Evolutionary conservation across 1,140 invertebrate genomes (phyloP).

Genomic region (Caerostris darwini): DNA sequence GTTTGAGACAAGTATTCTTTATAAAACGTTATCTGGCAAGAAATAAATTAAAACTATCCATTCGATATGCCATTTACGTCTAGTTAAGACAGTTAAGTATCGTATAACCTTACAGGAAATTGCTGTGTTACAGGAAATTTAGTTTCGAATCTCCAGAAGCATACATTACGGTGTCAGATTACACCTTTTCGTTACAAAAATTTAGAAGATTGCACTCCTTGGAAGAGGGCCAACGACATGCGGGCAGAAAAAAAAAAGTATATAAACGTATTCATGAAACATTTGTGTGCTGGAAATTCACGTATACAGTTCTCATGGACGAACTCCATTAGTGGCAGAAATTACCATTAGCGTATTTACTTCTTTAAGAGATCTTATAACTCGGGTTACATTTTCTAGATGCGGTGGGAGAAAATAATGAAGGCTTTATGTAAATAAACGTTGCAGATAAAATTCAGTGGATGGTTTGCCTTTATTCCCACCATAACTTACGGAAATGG

Average conservation of each 20-base stretch:
- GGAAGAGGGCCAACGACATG: neutral
- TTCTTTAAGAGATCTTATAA: slow-evolving; percentile 10
- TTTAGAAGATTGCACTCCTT: neutral
- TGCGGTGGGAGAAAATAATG: neutral
- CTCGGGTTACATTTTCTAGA: slow-evolving; percentile 5
- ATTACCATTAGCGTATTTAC: slow-evolving; percentile 25
- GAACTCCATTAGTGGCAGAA: neutral
- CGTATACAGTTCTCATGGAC: neutral
- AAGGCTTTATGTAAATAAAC: slow-evolving; percentile 8
- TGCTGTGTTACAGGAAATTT: too few species aligned
- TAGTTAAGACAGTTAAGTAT: neutral
- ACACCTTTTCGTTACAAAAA: neutral
- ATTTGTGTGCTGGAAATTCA: neutral
- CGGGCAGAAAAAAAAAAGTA: neutral
- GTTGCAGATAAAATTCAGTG: neutral
- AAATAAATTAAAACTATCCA: neutral
- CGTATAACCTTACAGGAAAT: neutral
- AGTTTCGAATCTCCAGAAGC: neutral
- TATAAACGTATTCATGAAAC: neutral
- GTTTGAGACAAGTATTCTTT: too few species aligned
- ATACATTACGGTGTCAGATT: neutral
- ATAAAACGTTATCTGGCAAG: neutral
- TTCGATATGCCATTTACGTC: neutral
- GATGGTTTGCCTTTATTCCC: neutral
- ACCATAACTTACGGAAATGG: neutral